Base-by-base conservation (phyloP, 1,140 invertebrate genomes). In the Pogonomyrmex barbatus region DNA sequence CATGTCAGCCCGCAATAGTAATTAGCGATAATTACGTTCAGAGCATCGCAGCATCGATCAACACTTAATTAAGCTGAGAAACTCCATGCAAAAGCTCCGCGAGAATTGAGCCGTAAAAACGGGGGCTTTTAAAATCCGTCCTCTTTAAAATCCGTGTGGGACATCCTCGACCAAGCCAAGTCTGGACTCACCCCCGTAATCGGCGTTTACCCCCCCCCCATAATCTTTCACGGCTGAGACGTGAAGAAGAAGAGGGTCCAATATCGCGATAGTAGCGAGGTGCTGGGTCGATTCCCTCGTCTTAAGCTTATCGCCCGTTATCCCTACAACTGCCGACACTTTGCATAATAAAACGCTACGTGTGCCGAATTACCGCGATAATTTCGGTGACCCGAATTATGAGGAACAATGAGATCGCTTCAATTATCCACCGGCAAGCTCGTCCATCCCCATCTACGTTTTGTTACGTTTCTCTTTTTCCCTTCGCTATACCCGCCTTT, bases 301-400 rank as follows among this genome's bases (percentile, higher is more conserved):
- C 56, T 42, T 73, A 82, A 84, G 86, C 87, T 88, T 88, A 88
- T 88, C 87, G 86, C 79, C 87, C 87, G 86, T 88, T 88, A 88
- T 88, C 71, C 63, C 45, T 56, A 87, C 71, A 88, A 84, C 87
- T 84, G 70, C 63, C 62, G 39, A 24, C 42, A 52, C 65, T 88
- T 88, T 88, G 86, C 87, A 87, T 88, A 88, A 88, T 88, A 88
- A 87, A 87, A 70, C 71, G 63, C 86, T 88, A 88, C 79, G 79
- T 88, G 84, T 88, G 87, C 86, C 65, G 71, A 73, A 78, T 47
- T 65, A 65, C 56, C n/a, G 63, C 70, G 45, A 77, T 84, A 76
- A 84, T 88, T 76, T 79, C 42, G 50, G 78, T 87, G 70, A 76
- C 78, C 70, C 86, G 63, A 87, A 88, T 87, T 87, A 88, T 87